These are phyloP conservation scores for Tetanocera ferruginea DNA, from an alignment of 2,888 invertebrate genomes.

Conservation along the genomic window DNA sequence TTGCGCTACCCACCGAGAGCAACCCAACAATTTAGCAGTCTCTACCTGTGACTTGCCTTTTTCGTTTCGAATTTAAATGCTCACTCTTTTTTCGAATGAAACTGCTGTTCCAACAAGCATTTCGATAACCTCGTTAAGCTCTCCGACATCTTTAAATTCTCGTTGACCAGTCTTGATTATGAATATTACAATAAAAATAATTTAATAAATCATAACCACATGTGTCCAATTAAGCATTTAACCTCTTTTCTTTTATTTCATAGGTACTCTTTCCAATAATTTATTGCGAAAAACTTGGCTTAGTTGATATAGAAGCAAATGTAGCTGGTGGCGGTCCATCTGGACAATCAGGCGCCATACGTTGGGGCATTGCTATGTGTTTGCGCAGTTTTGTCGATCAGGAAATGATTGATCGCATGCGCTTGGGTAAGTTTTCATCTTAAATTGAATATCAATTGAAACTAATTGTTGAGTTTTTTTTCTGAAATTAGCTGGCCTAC, in stretches of 20 bases:
- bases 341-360: constrained; percentile 89
- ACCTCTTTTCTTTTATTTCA: constrained; percentile 39
- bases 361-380: constrained; percentile 89
- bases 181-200: no score
- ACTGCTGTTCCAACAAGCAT: background rate
- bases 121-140: no score
- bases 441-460: constrained; percentile 32
- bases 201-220: no score
- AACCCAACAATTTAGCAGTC: no score
- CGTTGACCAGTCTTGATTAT: background rate
- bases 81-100: background rate
- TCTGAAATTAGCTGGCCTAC: constrained; percentile 79
- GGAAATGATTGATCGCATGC: constrained; percentile 85
- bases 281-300: constrained; percentile 80
- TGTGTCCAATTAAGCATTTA: no score
- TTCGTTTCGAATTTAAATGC: background rate
- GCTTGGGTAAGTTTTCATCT: constrained; percentile 76
- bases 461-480: constrained; percentile 13
- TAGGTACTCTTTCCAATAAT: constrained; percentile 87
- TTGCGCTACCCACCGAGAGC: no score
- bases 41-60: no score
- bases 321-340: constrained; percentile 81
- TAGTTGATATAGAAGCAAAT: constrained; percentile 87
- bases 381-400: constrained; percentile 86
- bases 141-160: no score